Evolutionary conservation across 2,113 vertebrate genomes (phyloP).

Genomic region (Gallinago media): DNA sequence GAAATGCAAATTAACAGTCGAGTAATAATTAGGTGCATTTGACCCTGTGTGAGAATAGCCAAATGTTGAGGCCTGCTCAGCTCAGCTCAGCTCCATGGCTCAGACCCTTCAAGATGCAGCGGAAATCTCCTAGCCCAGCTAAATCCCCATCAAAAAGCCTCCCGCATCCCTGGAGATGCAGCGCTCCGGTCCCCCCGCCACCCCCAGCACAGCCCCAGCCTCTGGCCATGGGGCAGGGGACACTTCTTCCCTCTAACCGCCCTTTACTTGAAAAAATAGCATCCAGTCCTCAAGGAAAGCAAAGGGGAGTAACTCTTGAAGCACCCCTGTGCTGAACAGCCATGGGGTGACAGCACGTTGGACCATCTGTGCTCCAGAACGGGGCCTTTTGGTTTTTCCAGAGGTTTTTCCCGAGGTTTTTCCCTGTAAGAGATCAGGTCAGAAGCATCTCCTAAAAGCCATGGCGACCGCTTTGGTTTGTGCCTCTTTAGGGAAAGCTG

Average conservation of each 20-base stretch:
- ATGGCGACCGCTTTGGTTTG: accelerated
- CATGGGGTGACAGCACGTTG: accelerated
- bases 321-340: no score
- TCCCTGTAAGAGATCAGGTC: background rate
- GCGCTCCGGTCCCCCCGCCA: accelerated
- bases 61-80: background rate
- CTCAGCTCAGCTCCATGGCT: background rate
- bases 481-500: background rate
- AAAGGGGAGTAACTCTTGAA: background rate
- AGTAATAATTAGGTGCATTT: background rate
- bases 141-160: accelerated
- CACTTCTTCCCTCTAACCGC: background rate
- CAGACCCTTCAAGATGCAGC: accelerated
- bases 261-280: background rate
- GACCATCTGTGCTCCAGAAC: accelerated
- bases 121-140: no score
- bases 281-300: background rate
- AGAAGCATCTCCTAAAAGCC: background rate
- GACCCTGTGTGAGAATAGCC: background rate
- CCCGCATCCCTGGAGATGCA: background rate
- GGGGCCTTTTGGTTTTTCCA: accelerated
- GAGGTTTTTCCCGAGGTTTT: background rate
- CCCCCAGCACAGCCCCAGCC: background rate
- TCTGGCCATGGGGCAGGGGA: accelerated
- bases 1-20: background rate